Evolutionary conservation across 2,797 vertebrate species (phyloP).

Genomic region (Neosalanx taihuensis): DNA sequence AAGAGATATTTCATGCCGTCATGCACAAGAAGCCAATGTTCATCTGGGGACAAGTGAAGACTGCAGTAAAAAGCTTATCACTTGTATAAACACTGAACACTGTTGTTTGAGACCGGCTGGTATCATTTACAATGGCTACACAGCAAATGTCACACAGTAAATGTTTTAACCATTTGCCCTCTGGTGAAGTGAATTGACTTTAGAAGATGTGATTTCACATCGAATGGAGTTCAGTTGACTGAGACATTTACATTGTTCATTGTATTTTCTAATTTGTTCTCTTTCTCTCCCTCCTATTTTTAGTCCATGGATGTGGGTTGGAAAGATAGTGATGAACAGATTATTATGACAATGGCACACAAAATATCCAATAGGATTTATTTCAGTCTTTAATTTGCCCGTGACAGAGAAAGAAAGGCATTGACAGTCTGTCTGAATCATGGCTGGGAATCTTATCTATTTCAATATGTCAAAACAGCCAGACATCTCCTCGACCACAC

Average conservation of each 20-base stretch:
- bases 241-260: constrained; percentile 10
- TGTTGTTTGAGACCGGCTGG: constrained; percentile 47
- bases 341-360: background rate
- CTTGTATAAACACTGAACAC: constrained; percentile 55
- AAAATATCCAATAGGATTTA: constrained; percentile 5
- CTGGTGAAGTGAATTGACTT: constrained; percentile 1
- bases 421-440: background rate
- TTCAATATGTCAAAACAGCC: background rate
- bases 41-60: constrained; percentile 43
- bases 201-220: constrained; percentile 1
- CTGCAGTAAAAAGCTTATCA: constrained; percentile 65
- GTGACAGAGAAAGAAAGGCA: too few relatives aligned
- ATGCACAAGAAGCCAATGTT: constrained; percentile 36
- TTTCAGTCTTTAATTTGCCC: background rate
- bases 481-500: background rate
- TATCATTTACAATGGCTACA: constrained; percentile 59
- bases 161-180: constrained; percentile 2
- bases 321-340: background rate
- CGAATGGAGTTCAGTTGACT: constrained; percentile 5
- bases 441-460: background rate
- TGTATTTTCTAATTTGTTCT: constrained; percentile 9
- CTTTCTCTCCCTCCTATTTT: constrained; percentile 19
- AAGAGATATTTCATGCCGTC: constrained; percentile 17
- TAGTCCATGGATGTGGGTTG: background rate
- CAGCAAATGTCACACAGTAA: constrained; percentile 47